Conservation (phyloP, 2,113 vertebrate species). For the Percopsis transmontana region DNA sequence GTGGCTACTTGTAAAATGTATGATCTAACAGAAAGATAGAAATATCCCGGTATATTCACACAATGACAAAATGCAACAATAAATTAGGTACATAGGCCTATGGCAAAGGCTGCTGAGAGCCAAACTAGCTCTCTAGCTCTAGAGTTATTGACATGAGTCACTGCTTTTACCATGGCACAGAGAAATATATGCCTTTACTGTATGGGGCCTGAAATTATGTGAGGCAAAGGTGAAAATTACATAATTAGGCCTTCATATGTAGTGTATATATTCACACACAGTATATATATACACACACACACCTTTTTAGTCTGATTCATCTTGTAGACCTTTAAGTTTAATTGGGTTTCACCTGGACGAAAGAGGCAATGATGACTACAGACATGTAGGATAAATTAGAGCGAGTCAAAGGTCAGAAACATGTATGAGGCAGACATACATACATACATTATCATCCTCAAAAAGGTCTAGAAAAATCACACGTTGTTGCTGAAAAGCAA, state of each 20-base stretch:
- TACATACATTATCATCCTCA: slow-evolving; percentile 35
- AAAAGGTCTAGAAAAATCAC: slow-evolving; percentile 24
- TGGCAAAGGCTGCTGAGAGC: slow-evolving; percentile 53
- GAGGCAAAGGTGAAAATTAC: slow-evolving; percentile 63
- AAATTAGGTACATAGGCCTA: slow-evolving; percentile 53
- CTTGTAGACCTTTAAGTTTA: slow-evolving; percentile 69
- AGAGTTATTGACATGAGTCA: slow-evolving; percentile 38
- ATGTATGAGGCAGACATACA: slow-evolving; percentile 65
- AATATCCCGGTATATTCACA: neutral
- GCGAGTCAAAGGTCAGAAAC: slow-evolving; percentile 65
- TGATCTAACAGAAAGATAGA: neutral
- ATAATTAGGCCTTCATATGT: slow-evolving; percentile 63
- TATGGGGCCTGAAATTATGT: slow-evolving; percentile 48
- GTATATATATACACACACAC: slow-evolving; percentile 27
- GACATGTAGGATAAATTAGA: slow-evolving; percentile 56
- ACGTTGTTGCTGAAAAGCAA: slow-evolving; percentile 9
- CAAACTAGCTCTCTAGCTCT: slow-evolving; percentile 49
- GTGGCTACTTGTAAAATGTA: no score
- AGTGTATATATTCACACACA: slow-evolving; percentile 40
- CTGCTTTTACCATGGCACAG: slow-evolving; percentile 52
- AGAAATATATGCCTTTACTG: slow-evolving; percentile 58
- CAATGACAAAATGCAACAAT: slow-evolving; percentile 35
- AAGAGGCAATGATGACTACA: slow-evolving; percentile 57
- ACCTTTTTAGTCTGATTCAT: slow-evolving; percentile 46
- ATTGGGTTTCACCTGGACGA: slow-evolving; percentile 63